Base-by-base conservation (phyloP, 2,888 invertebrate genomes). In the Drosophila tanythrix region DNA sequence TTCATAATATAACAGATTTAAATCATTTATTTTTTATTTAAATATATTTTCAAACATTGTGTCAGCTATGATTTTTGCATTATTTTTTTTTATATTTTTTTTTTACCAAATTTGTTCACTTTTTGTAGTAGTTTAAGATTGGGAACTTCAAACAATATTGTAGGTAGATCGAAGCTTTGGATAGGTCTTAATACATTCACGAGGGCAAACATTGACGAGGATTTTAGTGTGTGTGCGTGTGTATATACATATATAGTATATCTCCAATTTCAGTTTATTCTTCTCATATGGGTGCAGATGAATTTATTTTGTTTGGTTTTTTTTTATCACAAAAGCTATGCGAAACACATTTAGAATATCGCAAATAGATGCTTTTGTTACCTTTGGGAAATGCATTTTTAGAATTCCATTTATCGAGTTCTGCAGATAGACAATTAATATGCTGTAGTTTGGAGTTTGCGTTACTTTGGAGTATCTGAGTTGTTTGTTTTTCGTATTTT, bases 11-110 rank as follows among this genome's bases (percentile, higher is more conserved):
- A 63, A 72, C 31, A 69, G 65, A 69, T 74, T 74, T 50, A 55
- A 60, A 70, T 64, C 38, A 53, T 51, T 69, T 48, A 31, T 66
- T 57, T 38, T 62, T 76, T 64, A 69, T 80, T 63, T 43, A 40
- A 56, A 77, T 67, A 80, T 61, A 73, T 68, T 83, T 80, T 82
- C 71, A 89, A 92, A 93, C 93, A 93, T 93, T 93, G 93, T 93
- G 93, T 93, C 93, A 93, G 93, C 93, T 93, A 93, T 91, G 92
- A 86, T 90, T 90, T 90, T 89, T 87, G 82, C 71, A 83, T 83
- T 79, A 78, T 79, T 81, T 64, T 72, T 71, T 36, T 55, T 63
- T 61, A 0, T 2, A 13, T 67, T 74, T 55, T 58, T 35, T 43
- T 33, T 63, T 29, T 65, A 74, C 60, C 66, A 77, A 68, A 70